These are phyloP conservation scores for Empidonax traillii DNA, from an alignment of 2,113 vertebrate genomes.

Conservation along the genomic window DNA sequence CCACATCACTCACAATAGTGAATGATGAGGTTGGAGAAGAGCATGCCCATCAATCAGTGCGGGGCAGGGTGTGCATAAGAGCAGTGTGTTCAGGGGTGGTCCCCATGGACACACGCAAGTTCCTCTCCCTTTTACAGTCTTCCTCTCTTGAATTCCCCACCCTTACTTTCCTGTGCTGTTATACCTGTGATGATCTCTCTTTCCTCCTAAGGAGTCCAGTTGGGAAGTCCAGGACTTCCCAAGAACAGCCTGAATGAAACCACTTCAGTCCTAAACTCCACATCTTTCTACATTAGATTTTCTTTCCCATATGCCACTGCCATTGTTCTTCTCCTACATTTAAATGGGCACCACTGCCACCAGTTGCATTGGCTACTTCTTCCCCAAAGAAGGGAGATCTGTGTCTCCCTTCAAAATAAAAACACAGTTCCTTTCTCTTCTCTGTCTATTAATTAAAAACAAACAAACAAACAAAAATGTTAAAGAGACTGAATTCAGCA, in stretches of 20 bases:
- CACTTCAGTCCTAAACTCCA: not conserved
- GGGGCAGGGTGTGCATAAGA: rapidly evolving
- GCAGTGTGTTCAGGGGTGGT: not conserved
- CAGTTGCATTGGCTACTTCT: not conserved
- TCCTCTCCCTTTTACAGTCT: not conserved
- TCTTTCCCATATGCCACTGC: not conserved
- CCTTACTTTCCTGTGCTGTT: not conserved
- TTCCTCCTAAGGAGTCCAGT: not conserved
- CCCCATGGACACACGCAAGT: rapidly evolving
- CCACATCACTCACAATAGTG: not conserved
- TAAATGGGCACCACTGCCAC: not conserved
- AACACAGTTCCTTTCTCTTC: not conserved
- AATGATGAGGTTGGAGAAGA: not conserved
- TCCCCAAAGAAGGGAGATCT: not conserved
- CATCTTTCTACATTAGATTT: not conserved
- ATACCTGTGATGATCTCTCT: not conserved
- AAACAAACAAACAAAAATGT: not conserved
- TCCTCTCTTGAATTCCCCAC: not conserved
- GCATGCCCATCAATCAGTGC: not conserved
- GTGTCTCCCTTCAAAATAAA: not conserved
- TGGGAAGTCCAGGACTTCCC: not conserved
- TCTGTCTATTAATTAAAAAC: not conserved
- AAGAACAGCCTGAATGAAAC: not conserved
- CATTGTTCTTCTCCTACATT: not conserved
- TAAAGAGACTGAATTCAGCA: not conserved